Conservation (phyloP, 2,888 invertebrate genomes). For the Sericinus montela region DNA sequence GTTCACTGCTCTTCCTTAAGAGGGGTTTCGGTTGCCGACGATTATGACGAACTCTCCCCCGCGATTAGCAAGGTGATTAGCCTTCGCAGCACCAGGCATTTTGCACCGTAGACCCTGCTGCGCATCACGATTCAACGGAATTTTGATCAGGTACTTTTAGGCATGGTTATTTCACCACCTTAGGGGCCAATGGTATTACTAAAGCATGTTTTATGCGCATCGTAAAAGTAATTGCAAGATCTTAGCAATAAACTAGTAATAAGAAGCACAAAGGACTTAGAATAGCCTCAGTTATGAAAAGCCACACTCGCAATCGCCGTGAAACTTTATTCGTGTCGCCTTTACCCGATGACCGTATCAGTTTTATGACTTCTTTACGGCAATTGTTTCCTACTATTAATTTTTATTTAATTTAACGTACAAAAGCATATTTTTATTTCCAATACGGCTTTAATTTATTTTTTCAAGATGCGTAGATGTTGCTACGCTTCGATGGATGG, state of each 20-base stretch:
- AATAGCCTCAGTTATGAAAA: constrained; percentile 33
- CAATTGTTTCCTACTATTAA: constrained; percentile 44
- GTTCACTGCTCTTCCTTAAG: too few species aligned
- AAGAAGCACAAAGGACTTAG: constrained; percentile 20
- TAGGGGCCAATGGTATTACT: too few species aligned
- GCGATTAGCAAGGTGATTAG: too few species aligned
- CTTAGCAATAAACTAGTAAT: constrained; percentile 24
- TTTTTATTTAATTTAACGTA: constrained; percentile 26
- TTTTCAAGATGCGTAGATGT: not conserved
- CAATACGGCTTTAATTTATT: constrained; percentile 25
- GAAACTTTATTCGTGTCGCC: constrained; percentile 43
- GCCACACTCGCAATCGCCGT: constrained; percentile 31
- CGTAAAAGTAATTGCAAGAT: constrained; percentile 29
- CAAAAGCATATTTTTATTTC: constrained; percentile 21
- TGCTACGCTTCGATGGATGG: constrained; percentile 26
- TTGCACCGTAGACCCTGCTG: too few species aligned
- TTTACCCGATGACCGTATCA: constrained; percentile 45
- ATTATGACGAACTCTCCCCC: too few species aligned
- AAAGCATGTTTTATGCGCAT: not conserved
- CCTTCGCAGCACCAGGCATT: too few species aligned
- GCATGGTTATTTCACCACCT: too few species aligned
- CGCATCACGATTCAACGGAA: too few species aligned
- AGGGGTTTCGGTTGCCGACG: too few species aligned
- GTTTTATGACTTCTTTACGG: constrained; percentile 43
- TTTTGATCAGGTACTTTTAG: too few species aligned